phyloP scores from a whole-genome alignment of 2,113 vertebrate species.

The Coryphaenoides rupestris region DNA sequence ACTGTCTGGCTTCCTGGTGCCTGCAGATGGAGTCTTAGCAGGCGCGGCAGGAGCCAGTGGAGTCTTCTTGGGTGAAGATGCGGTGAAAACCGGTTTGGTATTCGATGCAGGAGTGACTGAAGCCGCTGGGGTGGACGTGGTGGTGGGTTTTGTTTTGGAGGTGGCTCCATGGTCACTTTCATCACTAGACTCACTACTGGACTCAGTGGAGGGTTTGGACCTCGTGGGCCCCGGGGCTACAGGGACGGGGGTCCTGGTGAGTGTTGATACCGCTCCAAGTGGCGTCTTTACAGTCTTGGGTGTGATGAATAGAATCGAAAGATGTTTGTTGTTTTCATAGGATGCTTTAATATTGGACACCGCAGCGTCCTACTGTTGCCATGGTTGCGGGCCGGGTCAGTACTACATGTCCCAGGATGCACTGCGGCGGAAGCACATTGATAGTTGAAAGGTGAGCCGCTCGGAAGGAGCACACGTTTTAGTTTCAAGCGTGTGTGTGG shows the following conservation, averaged over 20 bases:
- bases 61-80: constrained; percentile 17
- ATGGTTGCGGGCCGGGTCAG: too few relatives aligned
- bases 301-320: too few relatives aligned
- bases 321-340: too few relatives aligned
- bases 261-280: neutral
- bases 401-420: constrained; percentile 61
- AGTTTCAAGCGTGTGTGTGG: neutral
- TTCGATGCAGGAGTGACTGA: too few relatives aligned
- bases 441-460: constrained; percentile 43
- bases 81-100: too few relatives aligned
- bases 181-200: neutral
- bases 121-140: too few relatives aligned
- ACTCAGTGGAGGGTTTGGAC: neutral
- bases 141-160: neutral
- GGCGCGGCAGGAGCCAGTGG: neutral
- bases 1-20: constrained; percentile 8
- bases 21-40: neutral
- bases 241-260: neutral
- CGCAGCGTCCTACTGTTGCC: too few relatives aligned
- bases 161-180: neutral
- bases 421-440: constrained; percentile 20
- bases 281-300: neutral
- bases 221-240: neutral
- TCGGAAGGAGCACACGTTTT: constrained; percentile 35
- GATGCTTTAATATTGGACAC: too few relatives aligned